phyloP scores from a whole-genome alignment of 2,113 vertebrate species.

The Typhlomys cinereus region DNA sequence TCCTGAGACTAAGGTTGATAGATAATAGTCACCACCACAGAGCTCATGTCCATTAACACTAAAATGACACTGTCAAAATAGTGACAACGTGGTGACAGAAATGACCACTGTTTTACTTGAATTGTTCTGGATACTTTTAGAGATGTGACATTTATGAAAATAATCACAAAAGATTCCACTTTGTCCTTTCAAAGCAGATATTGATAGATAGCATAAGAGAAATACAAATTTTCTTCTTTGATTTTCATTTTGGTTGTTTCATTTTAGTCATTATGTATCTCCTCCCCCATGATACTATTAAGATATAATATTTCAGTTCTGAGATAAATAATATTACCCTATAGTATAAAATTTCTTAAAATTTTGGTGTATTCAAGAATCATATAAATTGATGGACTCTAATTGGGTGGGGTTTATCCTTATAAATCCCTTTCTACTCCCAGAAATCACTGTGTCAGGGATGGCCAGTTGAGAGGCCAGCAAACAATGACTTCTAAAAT shows the following conservation, averaged over 20 bases:
- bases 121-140: constrained; percentile 55
- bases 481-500: constrained; percentile 60
- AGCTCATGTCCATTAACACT: too few relatives aligned
- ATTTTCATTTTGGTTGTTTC: background rate
- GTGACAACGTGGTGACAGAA: too few relatives aligned
- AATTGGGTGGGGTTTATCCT: constrained; percentile 43
- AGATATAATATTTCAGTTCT: constrained; percentile 39
- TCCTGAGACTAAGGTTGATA: too few relatives aligned
- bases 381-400: constrained; percentile 58
- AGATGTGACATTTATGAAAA: constrained; percentile 25
- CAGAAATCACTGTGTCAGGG: too few relatives aligned
- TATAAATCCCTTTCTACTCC: constrained; percentile 56
- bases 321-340: constrained; percentile 45
- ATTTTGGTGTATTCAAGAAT: constrained; percentile 53
- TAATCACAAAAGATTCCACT: constrained; percentile 60
- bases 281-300: constrained; percentile 62
- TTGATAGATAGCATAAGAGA: background rate
- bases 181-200: constrained; percentile 42
- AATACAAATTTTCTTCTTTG: background rate
- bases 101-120: background rate
- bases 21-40: too few relatives aligned
- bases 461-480: constrained; percentile 64
- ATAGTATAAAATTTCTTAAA: constrained; percentile 49
- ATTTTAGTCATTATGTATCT: constrained; percentile 51
- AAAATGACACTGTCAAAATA: too few relatives aligned